A percentile compares a stretch with the other conserved stretches of the same genome.
phyloP scores from a whole-genome alignment of 2,797 vertebrate genomes.

The Tokudaia tokunoshimensis region DNA sequence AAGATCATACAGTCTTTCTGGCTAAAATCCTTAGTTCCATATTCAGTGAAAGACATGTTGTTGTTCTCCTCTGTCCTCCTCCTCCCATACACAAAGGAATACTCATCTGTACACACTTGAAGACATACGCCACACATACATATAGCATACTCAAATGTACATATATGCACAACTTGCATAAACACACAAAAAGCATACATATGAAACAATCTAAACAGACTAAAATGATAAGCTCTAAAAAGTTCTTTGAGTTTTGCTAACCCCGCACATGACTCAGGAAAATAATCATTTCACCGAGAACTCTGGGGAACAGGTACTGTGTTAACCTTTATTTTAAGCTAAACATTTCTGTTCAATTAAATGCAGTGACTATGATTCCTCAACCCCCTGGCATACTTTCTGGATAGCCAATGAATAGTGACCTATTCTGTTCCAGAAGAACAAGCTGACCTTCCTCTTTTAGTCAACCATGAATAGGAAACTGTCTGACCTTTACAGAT shows the following conservation, averaged over 20 bases:
- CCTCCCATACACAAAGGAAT: background rate
- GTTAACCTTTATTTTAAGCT: background rate
- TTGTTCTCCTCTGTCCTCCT: background rate
- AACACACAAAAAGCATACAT: background rate
- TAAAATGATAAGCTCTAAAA: background rate
- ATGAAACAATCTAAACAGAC: background rate
- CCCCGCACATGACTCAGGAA: background rate
- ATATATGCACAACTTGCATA: background rate
- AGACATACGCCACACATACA: background rate
- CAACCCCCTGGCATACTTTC: background rate
- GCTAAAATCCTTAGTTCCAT: background rate
- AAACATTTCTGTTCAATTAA: background rate
- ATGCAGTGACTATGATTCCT: background rate
- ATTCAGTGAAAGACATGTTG: background rate
- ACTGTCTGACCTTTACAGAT: background rate
- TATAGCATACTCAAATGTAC: background rate
- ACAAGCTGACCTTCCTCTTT: background rate
- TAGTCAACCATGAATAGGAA: background rate
- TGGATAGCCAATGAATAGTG: background rate
- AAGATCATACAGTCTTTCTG: background rate
- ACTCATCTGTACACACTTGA: background rate
- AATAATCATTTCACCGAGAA: conserved; percentile 9
- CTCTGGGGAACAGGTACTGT: background rate
- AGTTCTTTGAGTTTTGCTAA: background rate
- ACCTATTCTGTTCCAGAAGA: background rate